Conservation (phyloP, 2,113 vertebrate genomes). For the Poecile atricapillus region DNA sequence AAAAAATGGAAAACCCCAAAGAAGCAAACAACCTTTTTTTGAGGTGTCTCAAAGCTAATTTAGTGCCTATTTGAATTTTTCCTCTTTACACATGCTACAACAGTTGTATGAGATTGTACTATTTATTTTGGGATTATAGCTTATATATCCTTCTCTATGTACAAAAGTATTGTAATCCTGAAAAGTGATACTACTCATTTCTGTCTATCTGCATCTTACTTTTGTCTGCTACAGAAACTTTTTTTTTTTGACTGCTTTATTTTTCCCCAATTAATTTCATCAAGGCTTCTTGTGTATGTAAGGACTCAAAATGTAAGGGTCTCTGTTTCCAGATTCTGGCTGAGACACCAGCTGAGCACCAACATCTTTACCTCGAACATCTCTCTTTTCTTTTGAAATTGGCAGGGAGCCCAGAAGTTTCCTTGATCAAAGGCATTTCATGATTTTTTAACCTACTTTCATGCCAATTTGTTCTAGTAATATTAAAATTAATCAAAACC, state of each 20-base stretch:
- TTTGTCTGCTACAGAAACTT: background rate
- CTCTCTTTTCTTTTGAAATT: slow-evolving; percentile 10
- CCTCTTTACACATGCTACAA: background rate
- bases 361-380: background rate
- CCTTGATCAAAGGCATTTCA: slow-evolving; percentile 16
- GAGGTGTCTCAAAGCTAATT: background rate
- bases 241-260: background rate
- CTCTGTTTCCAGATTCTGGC: background rate
- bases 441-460: slow-evolving; percentile 49
- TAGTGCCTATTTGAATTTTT: background rate
- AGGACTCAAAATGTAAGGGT: background rate
- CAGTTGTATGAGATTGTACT: background rate
- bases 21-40: background rate
- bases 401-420: slow-evolving; percentile 19
- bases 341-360: background rate
- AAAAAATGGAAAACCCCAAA: too few relatives aligned
- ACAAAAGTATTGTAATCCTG: background rate
- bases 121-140: background rate
- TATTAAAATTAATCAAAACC: slow-evolving; percentile 41
- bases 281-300: background rate
- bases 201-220: background rate
- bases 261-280: background rate
- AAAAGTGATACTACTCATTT: background rate
- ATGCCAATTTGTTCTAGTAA: slow-evolving; percentile 20
- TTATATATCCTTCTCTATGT: background rate